These are phyloP conservation scores for Drosophila triauraria DNA, from an alignment of 1,140 invertebrate species.

Conservation along the genomic window DNA sequence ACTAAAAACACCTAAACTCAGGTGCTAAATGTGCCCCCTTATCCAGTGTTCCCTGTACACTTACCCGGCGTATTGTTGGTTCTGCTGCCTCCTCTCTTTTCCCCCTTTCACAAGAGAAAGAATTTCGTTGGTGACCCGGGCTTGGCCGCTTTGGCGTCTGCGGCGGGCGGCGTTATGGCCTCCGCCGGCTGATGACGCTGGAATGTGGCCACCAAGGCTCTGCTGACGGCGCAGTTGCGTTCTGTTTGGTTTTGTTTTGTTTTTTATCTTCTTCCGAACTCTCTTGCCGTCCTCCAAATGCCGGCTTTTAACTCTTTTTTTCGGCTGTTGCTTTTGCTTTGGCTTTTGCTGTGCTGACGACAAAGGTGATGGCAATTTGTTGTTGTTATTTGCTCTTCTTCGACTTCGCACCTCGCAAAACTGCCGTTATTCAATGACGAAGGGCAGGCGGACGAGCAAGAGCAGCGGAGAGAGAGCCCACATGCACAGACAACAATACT, in stretches of 20 bases:
- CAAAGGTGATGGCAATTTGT: slow-evolving; percentile 47
- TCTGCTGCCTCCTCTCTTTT: slow-evolving; percentile 4
- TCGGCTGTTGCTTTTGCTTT: slow-evolving; percentile 16
- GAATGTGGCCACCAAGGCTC: slow-evolving; percentile 48
- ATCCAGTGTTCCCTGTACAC: slow-evolving; percentile 15
- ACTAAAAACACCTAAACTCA: too few relatives aligned
- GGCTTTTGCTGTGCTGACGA: slow-evolving; percentile 26
- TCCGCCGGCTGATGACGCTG: slow-evolving; percentile 40
- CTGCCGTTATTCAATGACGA: slow-evolving; percentile 52
- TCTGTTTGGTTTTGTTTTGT: slow-evolving; percentile 23
- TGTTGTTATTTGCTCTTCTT: slow-evolving; percentile 44
- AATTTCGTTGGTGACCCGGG: slow-evolving; percentile 35
- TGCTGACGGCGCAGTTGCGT: slow-evolving; percentile 48
- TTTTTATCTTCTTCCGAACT: slow-evolving; percentile 5
- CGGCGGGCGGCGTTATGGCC: slow-evolving; percentile 10
- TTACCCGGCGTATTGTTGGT: slow-evolving; percentile 10
- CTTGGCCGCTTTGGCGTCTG: slow-evolving; percentile 36
- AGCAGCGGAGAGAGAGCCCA: background rate
- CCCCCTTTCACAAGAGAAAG: slow-evolving; percentile 1
- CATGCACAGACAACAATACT: slow-evolving; percentile 14
- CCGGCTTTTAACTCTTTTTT: slow-evolving; percentile 25
- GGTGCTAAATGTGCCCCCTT: background rate
- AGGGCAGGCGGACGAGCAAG: slow-evolving; percentile 16
- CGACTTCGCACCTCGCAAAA: slow-evolving; percentile 40
- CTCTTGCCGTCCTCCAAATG: slow-evolving; percentile 31